Evolutionary conservation across 2,797 vertebrate species (phyloP).

Genomic region (Sphenopsis melanotis): DNA sequence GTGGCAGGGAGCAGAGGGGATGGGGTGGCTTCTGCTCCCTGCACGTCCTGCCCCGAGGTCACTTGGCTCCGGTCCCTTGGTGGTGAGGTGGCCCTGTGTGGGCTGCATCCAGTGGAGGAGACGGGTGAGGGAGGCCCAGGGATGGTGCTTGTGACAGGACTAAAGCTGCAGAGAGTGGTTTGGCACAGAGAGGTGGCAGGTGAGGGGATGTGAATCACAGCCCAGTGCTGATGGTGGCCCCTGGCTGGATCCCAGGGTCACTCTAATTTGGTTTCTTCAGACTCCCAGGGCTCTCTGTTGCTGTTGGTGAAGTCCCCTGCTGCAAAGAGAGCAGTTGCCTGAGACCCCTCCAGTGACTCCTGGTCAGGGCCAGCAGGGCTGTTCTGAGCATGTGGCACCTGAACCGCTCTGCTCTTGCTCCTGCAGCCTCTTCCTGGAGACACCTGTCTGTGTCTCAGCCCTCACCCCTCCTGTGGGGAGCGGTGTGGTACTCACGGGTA

Average conservation of each 20-base stretch:
- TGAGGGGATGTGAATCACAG: background rate
- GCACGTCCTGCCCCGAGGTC: rapidly evolving
- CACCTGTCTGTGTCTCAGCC: background rate
- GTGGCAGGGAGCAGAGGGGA: background rate
- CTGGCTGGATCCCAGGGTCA: background rate
- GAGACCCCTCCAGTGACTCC: background rate
- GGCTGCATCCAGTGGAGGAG: background rate
- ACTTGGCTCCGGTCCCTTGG: background rate
- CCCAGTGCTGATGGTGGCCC: background rate
- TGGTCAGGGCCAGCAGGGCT: background rate
- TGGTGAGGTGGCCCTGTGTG: rapidly evolving
- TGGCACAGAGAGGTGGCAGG: background rate
- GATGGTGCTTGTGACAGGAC: background rate
- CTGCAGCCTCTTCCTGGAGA: background rate
- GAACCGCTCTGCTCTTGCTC: background rate
- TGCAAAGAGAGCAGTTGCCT: background rate
- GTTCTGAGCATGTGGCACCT: background rate
- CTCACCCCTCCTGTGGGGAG: background rate
- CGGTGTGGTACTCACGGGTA: constrained; percentile 74
- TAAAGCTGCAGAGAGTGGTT: background rate
- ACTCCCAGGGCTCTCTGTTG: background rate
- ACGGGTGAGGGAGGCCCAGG: rapidly evolving
- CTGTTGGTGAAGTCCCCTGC: background rate
- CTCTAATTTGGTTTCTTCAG: constrained; percentile 10
- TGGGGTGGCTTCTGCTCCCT: background rate